These are phyloP conservation scores for Cottus gobio DNA, from an alignment of 2,113 vertebrate species.

Conservation along the genomic window DNA sequence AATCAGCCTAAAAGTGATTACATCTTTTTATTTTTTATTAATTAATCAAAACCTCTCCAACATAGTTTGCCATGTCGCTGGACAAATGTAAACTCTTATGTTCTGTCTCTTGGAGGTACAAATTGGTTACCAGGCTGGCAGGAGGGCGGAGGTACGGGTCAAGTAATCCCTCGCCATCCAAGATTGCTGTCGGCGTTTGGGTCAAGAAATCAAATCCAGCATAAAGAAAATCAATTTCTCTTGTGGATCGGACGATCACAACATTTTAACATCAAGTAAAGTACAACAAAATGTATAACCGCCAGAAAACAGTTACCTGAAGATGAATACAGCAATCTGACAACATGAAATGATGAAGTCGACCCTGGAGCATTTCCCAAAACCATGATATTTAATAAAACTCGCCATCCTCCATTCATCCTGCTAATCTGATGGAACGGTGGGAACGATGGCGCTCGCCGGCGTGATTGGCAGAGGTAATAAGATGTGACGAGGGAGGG, in stretches of 20 bases:
- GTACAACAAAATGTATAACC: slow-evolving; percentile 9
- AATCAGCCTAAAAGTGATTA: neutral
- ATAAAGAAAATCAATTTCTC: neutral
- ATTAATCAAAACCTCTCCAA: neutral
- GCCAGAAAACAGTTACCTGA: slow-evolving; percentile 2
- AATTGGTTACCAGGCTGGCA: neutral
- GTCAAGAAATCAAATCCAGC: neutral
- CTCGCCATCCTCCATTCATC: neutral
- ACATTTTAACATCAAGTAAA: slow-evolving; percentile 23
- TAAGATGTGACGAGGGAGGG: slow-evolving; percentile 40
- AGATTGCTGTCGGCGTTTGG: neutral
- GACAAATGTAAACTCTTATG: neutral
- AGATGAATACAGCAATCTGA: slow-evolving; percentile 31
- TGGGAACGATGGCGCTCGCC: neutral
- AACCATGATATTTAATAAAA: slow-evolving; percentile 22
- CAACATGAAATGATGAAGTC: slow-evolving; percentile 21
- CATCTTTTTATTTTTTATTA: neutral
- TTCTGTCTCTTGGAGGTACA: neutral
- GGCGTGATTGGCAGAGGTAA: slow-evolving; percentile 36
- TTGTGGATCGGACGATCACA: neutral
- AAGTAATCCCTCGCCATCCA: neutral
- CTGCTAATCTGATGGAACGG: slow-evolving; percentile 22
- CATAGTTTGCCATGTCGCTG: neutral
- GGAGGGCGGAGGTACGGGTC: neutral
- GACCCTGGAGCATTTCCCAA: slow-evolving; percentile 17